Percentiles rank a stretch among this genome's conserved stretches.
phyloP scores from a whole-genome alignment of 2,888 invertebrate genomes.

The Phaedon cochleariae region DNA sequence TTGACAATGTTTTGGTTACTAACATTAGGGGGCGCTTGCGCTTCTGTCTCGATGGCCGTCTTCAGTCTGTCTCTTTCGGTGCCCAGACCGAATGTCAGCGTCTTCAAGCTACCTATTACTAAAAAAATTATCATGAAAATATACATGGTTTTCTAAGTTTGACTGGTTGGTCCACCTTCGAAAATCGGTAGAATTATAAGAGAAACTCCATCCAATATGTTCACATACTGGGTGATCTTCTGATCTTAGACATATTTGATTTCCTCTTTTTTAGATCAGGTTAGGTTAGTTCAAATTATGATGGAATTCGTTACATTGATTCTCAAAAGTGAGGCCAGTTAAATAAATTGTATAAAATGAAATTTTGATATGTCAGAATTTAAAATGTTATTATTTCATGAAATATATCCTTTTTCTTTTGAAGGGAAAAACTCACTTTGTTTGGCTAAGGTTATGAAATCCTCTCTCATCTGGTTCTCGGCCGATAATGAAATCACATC shows the following conservation, averaged over 20 bases:
- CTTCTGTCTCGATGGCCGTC: conserved; percentile 67
- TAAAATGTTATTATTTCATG: too few species aligned
- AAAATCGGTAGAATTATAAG: too few species aligned
- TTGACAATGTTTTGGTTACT: conserved; percentile 64
- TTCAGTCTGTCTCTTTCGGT: conserved; percentile 71
- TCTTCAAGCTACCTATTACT: conserved; percentile 65
- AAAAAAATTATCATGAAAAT: conserved; percentile 4
- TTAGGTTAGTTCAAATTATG: too few species aligned
- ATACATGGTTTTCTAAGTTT: not conserved
- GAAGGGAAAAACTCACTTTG: conserved; percentile 64
- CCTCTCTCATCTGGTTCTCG: conserved; percentile 62
- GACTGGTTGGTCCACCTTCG: not conserved
- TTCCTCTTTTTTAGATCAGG: too few species aligned
- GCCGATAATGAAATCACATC: conserved; percentile 59
- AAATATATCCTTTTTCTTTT: too few species aligned
- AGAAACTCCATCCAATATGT: too few species aligned
- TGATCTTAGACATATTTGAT: too few species aligned
- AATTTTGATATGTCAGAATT: not conserved
- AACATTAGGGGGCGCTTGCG: conserved; percentile 51
- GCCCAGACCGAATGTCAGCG: conserved; percentile 59
- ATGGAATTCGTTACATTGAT: too few species aligned
- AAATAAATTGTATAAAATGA: too few species aligned
- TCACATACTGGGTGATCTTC: too few species aligned
- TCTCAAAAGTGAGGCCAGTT: too few species aligned
- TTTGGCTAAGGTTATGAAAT: conserved; percentile 75